Percentiles rank a stretch among this genome's conserved stretches.
Conservation (phyloP, 2,113 vertebrate genomes). For the Tyto alba region DNA sequence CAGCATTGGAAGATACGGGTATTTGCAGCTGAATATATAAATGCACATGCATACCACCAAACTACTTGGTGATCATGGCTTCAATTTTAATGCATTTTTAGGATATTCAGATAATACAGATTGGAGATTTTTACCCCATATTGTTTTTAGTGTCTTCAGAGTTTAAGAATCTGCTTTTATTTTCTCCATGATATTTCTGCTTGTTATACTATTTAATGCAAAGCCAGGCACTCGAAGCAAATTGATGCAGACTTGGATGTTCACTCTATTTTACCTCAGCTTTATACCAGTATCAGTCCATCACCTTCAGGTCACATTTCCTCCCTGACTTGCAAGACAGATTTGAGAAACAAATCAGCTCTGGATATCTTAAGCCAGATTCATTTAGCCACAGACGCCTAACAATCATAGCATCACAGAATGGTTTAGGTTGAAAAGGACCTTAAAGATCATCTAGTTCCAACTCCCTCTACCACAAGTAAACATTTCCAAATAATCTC, state of each 20-base stretch:
- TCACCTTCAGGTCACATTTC: background rate
- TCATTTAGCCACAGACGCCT: background rate
- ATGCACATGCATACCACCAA: background rate
- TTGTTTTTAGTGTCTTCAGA: background rate
- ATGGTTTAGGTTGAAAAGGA: too few species aligned
- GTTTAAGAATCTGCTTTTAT: background rate
- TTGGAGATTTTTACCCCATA: accelerated
- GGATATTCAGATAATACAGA: background rate
- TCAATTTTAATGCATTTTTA: background rate
- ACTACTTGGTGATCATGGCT: background rate
- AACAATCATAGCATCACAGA: background rate
- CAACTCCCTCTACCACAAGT: background rate
- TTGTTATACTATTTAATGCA: background rate
- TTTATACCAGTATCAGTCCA: background rate
- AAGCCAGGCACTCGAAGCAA: background rate
- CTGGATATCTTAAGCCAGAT: background rate
- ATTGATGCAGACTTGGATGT: background rate
- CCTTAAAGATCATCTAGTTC: too few species aligned
- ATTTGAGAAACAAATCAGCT: background rate
- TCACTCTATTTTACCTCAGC: background rate
- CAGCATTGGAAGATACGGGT: accelerated
- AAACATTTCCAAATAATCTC: background rate
- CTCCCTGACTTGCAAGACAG: background rate
- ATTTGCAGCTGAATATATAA: background rate
- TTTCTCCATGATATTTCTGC: background rate